Evolutionary conservation across 1,140 invertebrate genomes (phyloP), one percentile per base, ranked within the genome.

Genomic region (Calycopis cecrops): DNA sequence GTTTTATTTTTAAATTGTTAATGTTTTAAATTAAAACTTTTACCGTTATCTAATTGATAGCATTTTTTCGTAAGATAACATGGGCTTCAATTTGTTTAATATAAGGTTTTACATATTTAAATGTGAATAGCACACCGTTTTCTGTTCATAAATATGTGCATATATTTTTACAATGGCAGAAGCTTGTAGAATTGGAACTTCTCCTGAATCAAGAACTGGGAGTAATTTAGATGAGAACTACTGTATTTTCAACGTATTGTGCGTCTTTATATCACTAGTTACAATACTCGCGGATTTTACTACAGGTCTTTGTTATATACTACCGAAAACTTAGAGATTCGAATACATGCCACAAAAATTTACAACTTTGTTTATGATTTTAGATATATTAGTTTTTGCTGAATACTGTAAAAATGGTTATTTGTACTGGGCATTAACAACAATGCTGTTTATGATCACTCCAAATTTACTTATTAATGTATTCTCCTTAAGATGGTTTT

Each of bases 251-350:
- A 81, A 80, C 69, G 81, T 85, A 60, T 69, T 87, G 34, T 82
- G 83, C 73, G 79, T 87, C 35, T 87, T 87, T 69, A 82, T 87
- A 71, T 85, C 83, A 16, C 70, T 87, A 50, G 76, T 87, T 35
- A 79, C 79, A 18, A 85, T 87, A 60, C 72, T 87, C 58, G 83
- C 83, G 1, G 83, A 87, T 72, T 73, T 84, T 52, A 82, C 83
- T 37, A 87, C 83, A 67, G 83, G 83, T 86, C 37, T 35, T 7
- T 16, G 9, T 1, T 3, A 14, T 4, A 17, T 1, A 14, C 48
- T 14, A 50, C 34, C 6, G 10, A 28, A 28, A 3, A 28, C 2
- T 3, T 3, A 28, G 6, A 28, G 21, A 3, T 28, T 28, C 6
- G 2, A 28, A 28, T 28, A 28, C 6, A 28, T 28, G 21, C 21